Percentiles rank a stretch among this genome's conserved stretches.
phyloP scores from a whole-genome alignment of 2,797 vertebrate species.

The Notolepis coatsorum region DNA sequence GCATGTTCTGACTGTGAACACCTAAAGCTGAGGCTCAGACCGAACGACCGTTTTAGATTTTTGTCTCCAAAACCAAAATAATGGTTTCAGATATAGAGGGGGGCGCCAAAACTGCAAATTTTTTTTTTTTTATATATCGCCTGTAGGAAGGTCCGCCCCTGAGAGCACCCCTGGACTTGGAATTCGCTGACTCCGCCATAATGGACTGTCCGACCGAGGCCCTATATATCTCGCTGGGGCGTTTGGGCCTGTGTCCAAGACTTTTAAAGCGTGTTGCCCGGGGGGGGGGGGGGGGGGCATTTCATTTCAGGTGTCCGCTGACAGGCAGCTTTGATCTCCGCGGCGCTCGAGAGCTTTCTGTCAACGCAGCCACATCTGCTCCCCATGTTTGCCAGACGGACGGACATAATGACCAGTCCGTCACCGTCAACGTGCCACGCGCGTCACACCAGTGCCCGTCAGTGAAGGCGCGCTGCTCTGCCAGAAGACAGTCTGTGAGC shows the following conservation, averaged over 20 bases:
- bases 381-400: constrained; percentile 46
- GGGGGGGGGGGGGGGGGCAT: constrained; percentile 55
- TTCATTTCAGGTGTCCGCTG: constrained; percentile 55
- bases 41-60: no score
- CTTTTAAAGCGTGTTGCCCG: constrained; percentile 21
- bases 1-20: no score
- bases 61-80: no score
- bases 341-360: constrained; percentile 36
- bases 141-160: no score
- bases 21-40: no score
- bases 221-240: constrained; percentile 43
- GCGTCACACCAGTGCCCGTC: constrained; percentile 43
- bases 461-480: constrained; percentile 44
- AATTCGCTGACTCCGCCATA: constrained; percentile 67
- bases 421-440: constrained; percentile 43
- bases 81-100: no score
- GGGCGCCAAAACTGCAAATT: no score
- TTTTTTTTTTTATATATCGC: no score
- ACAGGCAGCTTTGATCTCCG: constrained; percentile 71
- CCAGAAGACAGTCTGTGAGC: constrained; percentile 42
- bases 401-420: constrained; percentile 45
- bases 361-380: constrained; percentile 55
- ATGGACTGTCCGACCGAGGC: neutral
- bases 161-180: constrained; percentile 53
- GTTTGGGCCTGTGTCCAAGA: constrained; percentile 55